phyloP scores from a whole-genome alignment of 2,888 invertebrate species.

The Deilephila porcellus region DNA sequence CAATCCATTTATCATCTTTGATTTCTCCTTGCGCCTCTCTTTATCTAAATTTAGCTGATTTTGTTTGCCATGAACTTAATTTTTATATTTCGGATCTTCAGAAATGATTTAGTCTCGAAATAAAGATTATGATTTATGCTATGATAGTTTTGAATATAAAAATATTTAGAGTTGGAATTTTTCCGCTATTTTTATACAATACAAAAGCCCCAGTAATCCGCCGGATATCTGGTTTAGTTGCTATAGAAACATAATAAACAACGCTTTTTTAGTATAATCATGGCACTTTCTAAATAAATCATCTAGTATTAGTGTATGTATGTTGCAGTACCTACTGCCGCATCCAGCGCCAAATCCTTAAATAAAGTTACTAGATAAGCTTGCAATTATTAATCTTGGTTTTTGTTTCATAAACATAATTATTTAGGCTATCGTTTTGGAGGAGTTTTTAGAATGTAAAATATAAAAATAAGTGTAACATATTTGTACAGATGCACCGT shows the following conservation, averaged over 20 bases:
- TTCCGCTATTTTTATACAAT: neutral
- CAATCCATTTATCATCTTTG: constrained; percentile 27
- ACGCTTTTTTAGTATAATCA: no score
- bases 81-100: constrained; percentile 18
- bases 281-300: no score
- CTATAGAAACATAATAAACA: neutral
- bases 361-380: no score
- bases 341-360: no score
- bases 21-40: constrained; percentile 19
- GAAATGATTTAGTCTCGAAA: neutral
- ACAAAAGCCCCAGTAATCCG: neutral
- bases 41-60: constrained; percentile 3
- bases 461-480: no score
- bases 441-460: no score
- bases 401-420: no score
- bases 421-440: no score
- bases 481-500: no score
- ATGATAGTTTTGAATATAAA: neutral
- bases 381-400: no score
- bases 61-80: constrained; percentile 1
- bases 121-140: constrained; percentile 2
- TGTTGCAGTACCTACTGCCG: no score
- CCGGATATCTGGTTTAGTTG: neutral
- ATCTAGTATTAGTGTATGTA: no score
- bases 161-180: neutral